Evolutionary conservation across 2,888 invertebrate species (phyloP), one percentile per base, ranked within the genome.

Genomic region (Theodoxus fluviatilis): DNA sequence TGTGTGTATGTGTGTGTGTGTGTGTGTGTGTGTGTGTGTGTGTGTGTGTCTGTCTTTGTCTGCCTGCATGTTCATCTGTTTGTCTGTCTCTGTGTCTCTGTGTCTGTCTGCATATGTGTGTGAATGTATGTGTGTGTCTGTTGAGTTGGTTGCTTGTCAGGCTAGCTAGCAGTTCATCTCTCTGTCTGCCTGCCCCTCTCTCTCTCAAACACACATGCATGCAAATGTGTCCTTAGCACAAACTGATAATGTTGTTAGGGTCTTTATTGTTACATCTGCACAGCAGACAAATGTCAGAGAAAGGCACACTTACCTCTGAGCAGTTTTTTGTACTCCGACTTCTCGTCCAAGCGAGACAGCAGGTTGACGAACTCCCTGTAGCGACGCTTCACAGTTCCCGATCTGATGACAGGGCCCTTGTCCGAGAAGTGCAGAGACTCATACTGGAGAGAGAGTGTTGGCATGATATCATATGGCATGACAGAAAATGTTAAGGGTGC

Each of bases 311-410:
- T 67, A 83, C 84, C 83, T 81, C 78, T 83, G 37, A 83, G 69
- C 49, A 74, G 73, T 63, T 75, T 77, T 61, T 78, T 82, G 72
- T 81, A 84, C 0, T 52, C 73, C 1, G 83, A 74, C 74, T 86
- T 85, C 68, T 87, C 87, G 78, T 89, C 89, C 37, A 89, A 79
- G 49, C 87, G 81, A 2, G 84, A 82, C 72, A 89, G 89, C 2
- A 89, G 84, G 66, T 86, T 85, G 35, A 88, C 80, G 79, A 89
- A 89, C 76, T 89, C 89, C 49, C 88, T 83, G 79, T 88, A 89
- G n/a, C 88, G 80, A 68, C 88, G 79, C 72, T 87, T 87, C 3
- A 88, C 88, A 52, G 75, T 79, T 31, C 86, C 86, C 6, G 78
- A 74, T 47, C 76, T 75, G 22, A 80, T 52, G 3, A 80, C 78